Evolutionary conservation across 2,797 vertebrate genomes (phyloP), one percentile per base, ranked within the genome.

Genomic region (Karalla daura): DNA sequence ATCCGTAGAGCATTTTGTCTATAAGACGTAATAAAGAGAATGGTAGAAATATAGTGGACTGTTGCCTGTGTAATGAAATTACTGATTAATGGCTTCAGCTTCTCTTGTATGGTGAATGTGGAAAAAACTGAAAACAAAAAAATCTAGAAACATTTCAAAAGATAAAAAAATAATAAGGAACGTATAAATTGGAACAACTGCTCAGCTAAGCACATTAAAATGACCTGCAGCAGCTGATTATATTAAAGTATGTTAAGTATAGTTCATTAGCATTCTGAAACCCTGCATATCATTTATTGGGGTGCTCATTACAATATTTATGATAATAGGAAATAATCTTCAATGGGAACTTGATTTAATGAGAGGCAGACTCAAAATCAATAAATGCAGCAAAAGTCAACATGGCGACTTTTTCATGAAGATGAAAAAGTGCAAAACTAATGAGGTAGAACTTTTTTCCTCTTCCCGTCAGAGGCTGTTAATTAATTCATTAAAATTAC

Each of bases 401-500:
- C 32, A 24, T 33, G n/a, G 37, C 33, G 53, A 49, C 63, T 49
- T 56, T 84, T 83, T 74, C 54, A 75, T 68, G 70, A 81, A 65
- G 79, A 78, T 45, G 66, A 74, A 56, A 62, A 80, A 41, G 53
- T 4, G 13, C 54, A 65, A 59, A 66, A 75, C 28, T 23, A 70
- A 46, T 24, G 46, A 44, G 49, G 41, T 40, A 41, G 28, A 17
- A 5, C 8, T 25, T 44, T 54, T 70, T 63, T 58, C 7, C 30
- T 35, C 20, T 36, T 70, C 62, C 74, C 78, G 83, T 87, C 73
- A 78, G 47, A 18, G 36, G 33, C 43, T 74, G 47, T 77, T 87
- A 86, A 89, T 89, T 82, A 85, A 87, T 86, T 88, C 33, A 79
- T 83, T 82, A 67, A 84, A 86, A 86, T 90, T 53, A 85, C 79